Conservation (phyloP, 1,140 invertebrate genomes). For the Glossosoma conforme region DNA sequence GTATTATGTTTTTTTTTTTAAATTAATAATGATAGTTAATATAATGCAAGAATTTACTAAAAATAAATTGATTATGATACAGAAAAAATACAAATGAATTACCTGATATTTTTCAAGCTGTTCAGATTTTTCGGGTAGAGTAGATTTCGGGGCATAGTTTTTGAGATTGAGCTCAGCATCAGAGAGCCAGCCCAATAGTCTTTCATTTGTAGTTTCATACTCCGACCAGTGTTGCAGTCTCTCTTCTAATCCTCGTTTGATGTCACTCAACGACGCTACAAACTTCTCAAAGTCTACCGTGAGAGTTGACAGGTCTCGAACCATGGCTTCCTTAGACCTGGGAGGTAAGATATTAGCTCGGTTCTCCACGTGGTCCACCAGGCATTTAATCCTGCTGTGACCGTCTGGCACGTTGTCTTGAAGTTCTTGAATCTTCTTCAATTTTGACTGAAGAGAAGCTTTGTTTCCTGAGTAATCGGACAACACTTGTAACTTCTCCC, state of each 20-base stretch:
- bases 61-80: conserved; percentile 1
- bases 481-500: conserved; percentile 72
- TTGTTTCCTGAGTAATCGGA: conserved; percentile 82
- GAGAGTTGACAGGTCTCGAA: conserved; percentile 69
- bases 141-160: conserved; percentile 78
- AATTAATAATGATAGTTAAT: conserved; percentile 7
- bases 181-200: conserved; percentile 74
- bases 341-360: conserved; percentile 63
- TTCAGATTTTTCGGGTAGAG: conserved; percentile 85
- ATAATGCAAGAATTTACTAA: conserved; percentile 11
- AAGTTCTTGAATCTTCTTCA: conserved; percentile 71
- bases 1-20: conserved; percentile 9
- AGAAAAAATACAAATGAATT: conserved; percentile 33
- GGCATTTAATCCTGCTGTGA: conserved; percentile 62
- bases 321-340: conserved; percentile 74
- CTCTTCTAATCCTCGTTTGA: conserved; percentile 73
- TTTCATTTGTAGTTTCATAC: conserved; percentile 82
- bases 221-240: conserved; percentile 86
- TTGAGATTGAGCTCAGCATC: conserved; percentile 85
- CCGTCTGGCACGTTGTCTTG: conserved; percentile 72
- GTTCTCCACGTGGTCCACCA: conserved; percentile 63
- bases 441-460: conserved; percentile 63
- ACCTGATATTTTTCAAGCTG: conserved; percentile 89
- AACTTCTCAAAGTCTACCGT: conserved; percentile 80
- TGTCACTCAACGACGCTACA: conserved; percentile 66